A percentile compares a stretch with the other conserved stretches of the same genome.
Evolutionary conservation across 2,888 invertebrate species (phyloP).

Genomic region (Apantesis nais): DNA sequence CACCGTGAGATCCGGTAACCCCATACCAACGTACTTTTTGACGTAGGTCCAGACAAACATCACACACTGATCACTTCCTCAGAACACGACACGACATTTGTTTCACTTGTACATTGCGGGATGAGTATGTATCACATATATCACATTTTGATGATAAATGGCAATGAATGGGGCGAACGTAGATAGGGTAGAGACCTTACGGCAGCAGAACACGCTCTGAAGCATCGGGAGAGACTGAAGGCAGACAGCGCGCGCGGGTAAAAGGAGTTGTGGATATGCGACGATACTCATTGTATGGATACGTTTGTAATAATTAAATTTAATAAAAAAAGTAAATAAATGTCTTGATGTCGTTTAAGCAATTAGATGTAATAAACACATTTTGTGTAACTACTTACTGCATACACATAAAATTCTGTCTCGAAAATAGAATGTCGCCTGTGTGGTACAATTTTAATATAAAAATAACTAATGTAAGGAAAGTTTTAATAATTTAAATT

Average conservation of each 20-base stretch:
- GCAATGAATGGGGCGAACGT: conserved; percentile 33
- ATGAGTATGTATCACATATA: conserved; percentile 18
- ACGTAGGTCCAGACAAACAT: conserved; percentile 78
- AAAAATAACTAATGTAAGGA: too few species aligned
- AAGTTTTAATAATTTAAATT: too few species aligned
- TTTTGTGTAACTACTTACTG: background rate
- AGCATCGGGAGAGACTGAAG: conserved; percentile 77
- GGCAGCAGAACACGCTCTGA: conserved; percentile 80
- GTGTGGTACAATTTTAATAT: too few species aligned
- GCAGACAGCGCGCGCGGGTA: conserved; percentile 41
- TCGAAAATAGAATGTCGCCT: too few species aligned
- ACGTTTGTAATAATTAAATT: background rate
- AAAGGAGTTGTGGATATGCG: conserved; percentile 28
- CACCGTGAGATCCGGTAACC: conserved; percentile 80
- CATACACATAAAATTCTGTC: background rate
- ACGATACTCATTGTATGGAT: conserved; percentile 36
- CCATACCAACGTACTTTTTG: conserved; percentile 74
- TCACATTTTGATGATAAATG: conserved; percentile 44
- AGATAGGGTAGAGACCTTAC: conserved; percentile 67
- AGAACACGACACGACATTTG: conserved; percentile 39
- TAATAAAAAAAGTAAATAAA: background rate
- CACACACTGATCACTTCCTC: conserved; percentile 57
- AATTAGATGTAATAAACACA: background rate
- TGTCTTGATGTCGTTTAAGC: background rate
- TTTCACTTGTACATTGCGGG: conserved; percentile 49